Conservation (phyloP, 2,797 vertebrate genomes). For the Iguana delicatissima region DNA sequence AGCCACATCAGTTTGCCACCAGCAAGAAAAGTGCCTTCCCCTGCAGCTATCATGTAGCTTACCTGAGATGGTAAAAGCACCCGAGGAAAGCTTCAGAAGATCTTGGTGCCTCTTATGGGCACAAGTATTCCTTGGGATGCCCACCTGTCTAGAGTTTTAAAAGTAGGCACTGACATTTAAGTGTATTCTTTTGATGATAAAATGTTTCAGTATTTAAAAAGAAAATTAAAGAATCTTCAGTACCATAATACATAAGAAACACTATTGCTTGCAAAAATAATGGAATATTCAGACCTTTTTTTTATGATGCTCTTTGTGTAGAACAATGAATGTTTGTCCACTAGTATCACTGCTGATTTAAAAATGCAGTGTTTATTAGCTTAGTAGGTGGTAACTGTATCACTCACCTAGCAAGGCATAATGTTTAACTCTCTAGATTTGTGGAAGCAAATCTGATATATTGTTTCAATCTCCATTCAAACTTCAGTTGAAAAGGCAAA, state of each 20-base stretch:
- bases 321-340: slow-evolving; percentile 1
- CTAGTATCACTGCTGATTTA: slow-evolving; percentile 39
- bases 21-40: background rate
- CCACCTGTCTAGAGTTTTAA: background rate
- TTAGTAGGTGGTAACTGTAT: slow-evolving; percentile 13
- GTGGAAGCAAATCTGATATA: background rate
- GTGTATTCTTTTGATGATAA: background rate
- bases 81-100: background rate
- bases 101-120: background rate
- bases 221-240: background rate
- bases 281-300: background rate
- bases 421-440: slow-evolving; percentile 8
- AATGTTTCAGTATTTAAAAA: background rate
- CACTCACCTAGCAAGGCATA: slow-evolving; percentile 18
- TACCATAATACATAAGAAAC: slow-evolving; percentile 18
- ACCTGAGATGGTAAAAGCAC: background rate
- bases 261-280: slow-evolving; percentile 25
- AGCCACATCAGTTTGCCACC: background rate
- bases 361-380: slow-evolving; percentile 32
- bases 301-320: background rate
- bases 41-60: background rate
- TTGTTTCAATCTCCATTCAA: background rate
- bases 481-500: background rate
- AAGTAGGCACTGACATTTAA: background rate
- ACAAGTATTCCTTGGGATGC: too few relatives aligned